These are phyloP conservation scores for Lasioglossum marginatum DNA, from an alignment of 2,888 invertebrate species.

Conservation along the genomic window DNA sequence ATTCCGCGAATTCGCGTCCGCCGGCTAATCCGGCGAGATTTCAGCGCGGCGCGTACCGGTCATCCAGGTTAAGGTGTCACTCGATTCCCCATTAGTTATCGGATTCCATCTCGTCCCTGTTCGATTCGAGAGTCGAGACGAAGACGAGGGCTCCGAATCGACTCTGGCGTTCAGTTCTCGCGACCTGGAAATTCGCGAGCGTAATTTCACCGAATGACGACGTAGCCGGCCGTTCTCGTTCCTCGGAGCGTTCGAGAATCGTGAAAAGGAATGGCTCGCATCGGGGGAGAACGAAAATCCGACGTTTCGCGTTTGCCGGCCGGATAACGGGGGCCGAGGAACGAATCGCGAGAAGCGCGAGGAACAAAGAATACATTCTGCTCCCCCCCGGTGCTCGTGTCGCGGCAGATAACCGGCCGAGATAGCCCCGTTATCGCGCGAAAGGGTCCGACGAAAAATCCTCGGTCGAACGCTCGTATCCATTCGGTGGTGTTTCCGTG, in stretches of 20 bases:
- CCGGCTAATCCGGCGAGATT: conserved; percentile 69
- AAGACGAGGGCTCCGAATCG: conserved; percentile 24
- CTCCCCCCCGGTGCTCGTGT: conserved; percentile 9
- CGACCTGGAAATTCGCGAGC: conserved; percentile 56
- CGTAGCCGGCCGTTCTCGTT: background rate
- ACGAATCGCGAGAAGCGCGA: conserved; percentile 27
- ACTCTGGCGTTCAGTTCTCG: background rate
- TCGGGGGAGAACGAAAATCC: conserved; percentile 34
- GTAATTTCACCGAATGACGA: background rate
- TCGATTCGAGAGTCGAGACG: conserved; percentile 31
- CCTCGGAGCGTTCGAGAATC: background rate
- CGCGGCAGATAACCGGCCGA: conserved; percentile 38
- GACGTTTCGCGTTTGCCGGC: conserved; percentile 13
- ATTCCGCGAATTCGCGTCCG: conserved; percentile 78
- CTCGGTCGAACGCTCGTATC: conserved; percentile 43
- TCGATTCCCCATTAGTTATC: conserved; percentile 67
- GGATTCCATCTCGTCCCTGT: conserved; percentile 45
- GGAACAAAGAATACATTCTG: conserved; percentile 54
- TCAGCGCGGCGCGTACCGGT: conserved; percentile 67
- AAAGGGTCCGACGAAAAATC: conserved; percentile 45
- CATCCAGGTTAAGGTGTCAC: conserved; percentile 80
- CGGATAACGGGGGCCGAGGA: conserved; percentile 28
- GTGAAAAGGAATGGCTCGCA: background rate
- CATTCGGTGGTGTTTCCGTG: conserved; percentile 60
- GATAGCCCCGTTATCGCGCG: conserved; percentile 54